Evolutionary conservation across 2,113 vertebrate species (phyloP).

Genomic region (Xiphophorus maculatus): DNA sequence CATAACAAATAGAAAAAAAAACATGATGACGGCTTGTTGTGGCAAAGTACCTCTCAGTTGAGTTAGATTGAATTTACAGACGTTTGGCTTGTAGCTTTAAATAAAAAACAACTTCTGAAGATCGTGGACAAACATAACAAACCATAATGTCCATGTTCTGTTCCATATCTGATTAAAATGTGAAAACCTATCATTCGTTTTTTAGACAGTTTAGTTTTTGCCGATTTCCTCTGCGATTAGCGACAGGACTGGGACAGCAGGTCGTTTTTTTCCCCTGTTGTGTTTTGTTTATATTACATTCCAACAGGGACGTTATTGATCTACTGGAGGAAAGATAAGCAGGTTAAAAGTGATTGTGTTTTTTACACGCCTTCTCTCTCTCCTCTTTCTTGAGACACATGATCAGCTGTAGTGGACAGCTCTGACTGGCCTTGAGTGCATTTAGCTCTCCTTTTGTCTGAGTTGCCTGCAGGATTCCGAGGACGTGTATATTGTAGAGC

Average conservation of each 20-base stretch:
- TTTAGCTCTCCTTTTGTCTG: constrained; percentile 18
- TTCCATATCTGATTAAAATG: background rate
- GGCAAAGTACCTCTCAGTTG: too few relatives aligned
- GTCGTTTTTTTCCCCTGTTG: constrained; percentile 1
- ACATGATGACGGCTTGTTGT: too few relatives aligned
- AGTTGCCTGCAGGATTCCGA: constrained; percentile 6
- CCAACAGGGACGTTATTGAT: constrained; percentile 30
- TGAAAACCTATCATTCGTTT: background rate
- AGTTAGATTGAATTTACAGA: too few relatives aligned
- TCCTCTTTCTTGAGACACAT: constrained; percentile 4
- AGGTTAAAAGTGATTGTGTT: background rate
- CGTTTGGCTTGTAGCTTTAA: too few relatives aligned
- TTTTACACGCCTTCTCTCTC: background rate
- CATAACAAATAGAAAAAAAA: too few relatives aligned
- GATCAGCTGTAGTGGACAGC: background rate
- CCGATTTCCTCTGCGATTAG: background rate
- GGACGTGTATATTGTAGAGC: constrained; percentile 23
- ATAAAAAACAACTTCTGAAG: too few relatives aligned
- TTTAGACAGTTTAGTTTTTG: background rate
- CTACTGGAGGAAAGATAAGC: background rate
- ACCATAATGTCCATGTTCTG: background rate
- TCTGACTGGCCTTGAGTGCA: background rate
- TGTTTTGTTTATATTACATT: constrained; percentile 29
- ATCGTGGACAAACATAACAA: too few relatives aligned
- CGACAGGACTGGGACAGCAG: background rate